phyloP scores from a whole-genome alignment of 2,797 vertebrate genomes.

The Smutsia gigantea region DNA sequence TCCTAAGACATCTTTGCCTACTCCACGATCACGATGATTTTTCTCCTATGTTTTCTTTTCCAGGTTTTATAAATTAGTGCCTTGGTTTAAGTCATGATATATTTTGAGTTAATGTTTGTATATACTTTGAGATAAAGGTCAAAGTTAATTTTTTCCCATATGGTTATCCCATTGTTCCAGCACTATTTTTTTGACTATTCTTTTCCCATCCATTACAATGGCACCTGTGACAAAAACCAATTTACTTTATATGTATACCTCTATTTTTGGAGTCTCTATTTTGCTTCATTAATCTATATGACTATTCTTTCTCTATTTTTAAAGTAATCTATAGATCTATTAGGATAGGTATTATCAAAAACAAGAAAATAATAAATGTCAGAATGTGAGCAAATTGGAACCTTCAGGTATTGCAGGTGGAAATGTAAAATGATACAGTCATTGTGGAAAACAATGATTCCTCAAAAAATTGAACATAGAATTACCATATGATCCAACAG shows the following conservation, averaged over 20 bases:
- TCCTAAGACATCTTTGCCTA: neutral
- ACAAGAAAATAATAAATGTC: too few relatives aligned
- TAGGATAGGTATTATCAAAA: neutral
- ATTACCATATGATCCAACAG: too few relatives aligned
- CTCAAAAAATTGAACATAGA: too few relatives aligned
- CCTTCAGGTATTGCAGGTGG: too few relatives aligned
- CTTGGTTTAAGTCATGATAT: neutral
- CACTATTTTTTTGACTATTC: neutral
- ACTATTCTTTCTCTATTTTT: neutral
- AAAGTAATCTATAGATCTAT: neutral
- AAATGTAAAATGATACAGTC: too few relatives aligned
- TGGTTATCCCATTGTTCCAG: neutral
- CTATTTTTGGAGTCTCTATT: neutral
- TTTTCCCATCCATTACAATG: neutral
- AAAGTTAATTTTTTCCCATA: neutral
- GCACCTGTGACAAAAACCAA: neutral
- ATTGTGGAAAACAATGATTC: too few relatives aligned
- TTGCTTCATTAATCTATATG: neutral
- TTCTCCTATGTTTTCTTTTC: neutral
- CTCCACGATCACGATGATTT: neutral
- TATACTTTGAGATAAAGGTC: neutral
- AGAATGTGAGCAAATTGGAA: too few relatives aligned
- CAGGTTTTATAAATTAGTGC: neutral
- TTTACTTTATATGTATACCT: neutral
- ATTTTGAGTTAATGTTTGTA: neutral